Base-by-base conservation (phyloP, 2,888 invertebrate species). In the Sminthurides aquaticus region DNA sequence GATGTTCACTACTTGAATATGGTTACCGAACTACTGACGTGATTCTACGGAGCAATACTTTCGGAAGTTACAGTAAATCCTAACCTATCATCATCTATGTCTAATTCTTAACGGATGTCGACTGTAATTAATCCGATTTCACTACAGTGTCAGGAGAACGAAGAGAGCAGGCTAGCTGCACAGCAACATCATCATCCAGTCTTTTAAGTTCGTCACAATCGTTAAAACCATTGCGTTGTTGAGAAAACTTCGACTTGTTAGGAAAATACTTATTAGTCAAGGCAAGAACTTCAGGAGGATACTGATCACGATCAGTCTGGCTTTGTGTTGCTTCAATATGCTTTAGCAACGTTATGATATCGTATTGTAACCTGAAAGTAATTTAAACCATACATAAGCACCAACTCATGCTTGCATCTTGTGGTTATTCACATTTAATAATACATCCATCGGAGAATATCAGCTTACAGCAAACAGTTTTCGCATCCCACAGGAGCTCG, bases 271-370 rank as follows among this genome's bases (percentile, higher is more conserved):
- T 70, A 15, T 59, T 65, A 1, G 67, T 69, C 43, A 71, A 66
- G 29, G 65, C 68, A 18, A 64, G 65, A 2, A 71, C 70, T 62
- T 70, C 70, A 0, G 70, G 70, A 5, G 71, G 69, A 28, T 67
- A 64, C 2, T 62, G 62, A 52, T 62, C 67, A 22, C 69, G 61
- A 27, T 64, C 58, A 52, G 57, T 62, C 18, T 65, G 63, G 28
- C 66, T 64, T 25, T 67, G 66, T 67, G 69, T 69, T 2, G 65
- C 68, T 2, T 69, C 58, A 1, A 71, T 57, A 34, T 68, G 64
- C 28, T 67, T 62, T 1, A 73, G 61, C 24, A 73, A 65, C n/a
- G 67, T 70, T 29, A 69, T 66, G 34, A 73, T 69, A 48, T 73
- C 71, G 27, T 55, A 29, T n/a, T 64, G 55, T 25, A 64, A 56